Evolutionary conservation across 1,140 invertebrate species (phyloP), one percentile per base, ranked within the genome.

Genomic region (Laupala kohalensis): DNA sequence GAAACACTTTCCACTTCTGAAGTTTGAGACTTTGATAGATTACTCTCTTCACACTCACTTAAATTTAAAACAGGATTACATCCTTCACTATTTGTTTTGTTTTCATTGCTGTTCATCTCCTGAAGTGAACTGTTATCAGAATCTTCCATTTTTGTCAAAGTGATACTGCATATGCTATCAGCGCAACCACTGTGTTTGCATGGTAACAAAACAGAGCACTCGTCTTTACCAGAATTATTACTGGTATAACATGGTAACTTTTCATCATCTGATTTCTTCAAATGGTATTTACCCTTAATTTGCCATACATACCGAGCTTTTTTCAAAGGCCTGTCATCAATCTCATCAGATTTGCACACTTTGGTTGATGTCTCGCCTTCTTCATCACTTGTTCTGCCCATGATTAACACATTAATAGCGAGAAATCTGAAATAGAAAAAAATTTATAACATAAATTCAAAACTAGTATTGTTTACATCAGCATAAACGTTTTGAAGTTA

Each of bases 291-390:
- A 25, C 85, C 85, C 78, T 88, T 87, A 37, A 87, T 82, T 82
- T 88, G 85, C 86, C 86, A 87, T 64, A 85, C 81, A 80, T 84
- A 86, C 75, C 83, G 80, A 27, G 86, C 86, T 78, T 87, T 87
- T 77, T 88, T 88, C 71, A 86, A 80, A 74, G 84, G 84, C 78
- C 83, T 82, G 74, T 84, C 82, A 70, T 79, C 79, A 15, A 30
- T 23, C 25, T 67, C 64, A 67, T 72, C 71, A 29, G 67, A 68
- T 23, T 29, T 68, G 28, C 65, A 72, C 5, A 64, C 26, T 67
- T 71, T 65, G 27, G 71, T 30, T 25, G 71, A 72, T 6, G 71
- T 28, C 37, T 72, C 71, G 53, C 71, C 71, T 72, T 72, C 71
- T 24, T 72, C 71, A 72, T 72, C 71, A 63, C 71, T 72, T 28